Evolutionary conservation across 2,797 vertebrate genomes (phyloP).

Genomic region (Gymnodraco acuticeps): DNA sequence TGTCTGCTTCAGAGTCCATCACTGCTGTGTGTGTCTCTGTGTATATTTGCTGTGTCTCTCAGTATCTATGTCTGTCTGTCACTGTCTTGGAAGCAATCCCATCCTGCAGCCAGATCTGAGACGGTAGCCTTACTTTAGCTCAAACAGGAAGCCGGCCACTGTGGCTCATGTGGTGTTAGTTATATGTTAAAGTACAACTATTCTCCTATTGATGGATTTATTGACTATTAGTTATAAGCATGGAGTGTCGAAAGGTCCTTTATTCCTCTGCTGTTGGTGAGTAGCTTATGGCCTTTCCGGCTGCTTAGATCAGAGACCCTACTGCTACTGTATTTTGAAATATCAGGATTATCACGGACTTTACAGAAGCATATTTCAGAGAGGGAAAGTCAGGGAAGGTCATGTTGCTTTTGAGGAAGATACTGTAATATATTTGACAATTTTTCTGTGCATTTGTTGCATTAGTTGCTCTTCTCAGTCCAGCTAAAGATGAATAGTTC

Average conservation of each 20-base stretch:
- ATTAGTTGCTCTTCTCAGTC: background rate
- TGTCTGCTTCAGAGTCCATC: conserved; percentile 24
- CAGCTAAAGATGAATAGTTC: background rate
- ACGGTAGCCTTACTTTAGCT: conserved; percentile 45
- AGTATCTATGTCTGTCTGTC: conserved; percentile 64
- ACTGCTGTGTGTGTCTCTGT: conserved; percentile 13
- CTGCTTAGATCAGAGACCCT: background rate
- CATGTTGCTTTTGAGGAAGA: background rate
- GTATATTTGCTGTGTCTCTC: conserved; percentile 27
- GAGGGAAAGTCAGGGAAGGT: background rate
- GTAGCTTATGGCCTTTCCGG: conserved; percentile 32
- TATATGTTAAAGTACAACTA: background rate
- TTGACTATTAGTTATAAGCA: conserved; percentile 21
- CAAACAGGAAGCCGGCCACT: conserved; percentile 33
- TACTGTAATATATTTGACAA: background rate
- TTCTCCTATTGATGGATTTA: conserved; percentile 22
- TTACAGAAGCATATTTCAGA: background rate
- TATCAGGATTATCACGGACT: background rate
- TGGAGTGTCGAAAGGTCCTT: conserved; percentile 49
- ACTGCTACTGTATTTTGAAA: background rate
- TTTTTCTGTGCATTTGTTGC: background rate
- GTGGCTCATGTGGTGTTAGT: background rate
- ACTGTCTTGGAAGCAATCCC: conserved; percentile 58
- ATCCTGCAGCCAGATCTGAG: conserved; percentile 41
- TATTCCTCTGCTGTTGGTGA: conserved; percentile 54